Conservation (phyloP, 2,113 vertebrate genomes). For the Deroptyus accipitrinus region DNA sequence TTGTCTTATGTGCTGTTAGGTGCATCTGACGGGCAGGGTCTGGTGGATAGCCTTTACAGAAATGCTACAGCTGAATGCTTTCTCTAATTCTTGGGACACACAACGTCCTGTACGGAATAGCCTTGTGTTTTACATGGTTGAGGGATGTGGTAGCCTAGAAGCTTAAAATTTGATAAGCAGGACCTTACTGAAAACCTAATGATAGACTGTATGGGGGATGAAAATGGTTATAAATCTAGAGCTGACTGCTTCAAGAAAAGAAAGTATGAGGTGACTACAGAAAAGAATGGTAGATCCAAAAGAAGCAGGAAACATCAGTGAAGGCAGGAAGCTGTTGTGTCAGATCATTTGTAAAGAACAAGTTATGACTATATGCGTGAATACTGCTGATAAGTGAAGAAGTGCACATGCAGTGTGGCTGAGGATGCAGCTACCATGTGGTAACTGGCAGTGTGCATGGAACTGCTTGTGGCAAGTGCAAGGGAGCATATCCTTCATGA, state of each 20-base stretch:
- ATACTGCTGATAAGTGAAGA: neutral
- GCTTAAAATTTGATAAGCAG: neutral
- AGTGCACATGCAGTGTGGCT: neutral
- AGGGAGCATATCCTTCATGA: neutral
- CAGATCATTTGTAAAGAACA: neutral
- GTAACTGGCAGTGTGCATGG: neutral
- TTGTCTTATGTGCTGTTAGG: neutral
- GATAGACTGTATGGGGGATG: neutral
- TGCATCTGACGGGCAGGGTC: neutral
- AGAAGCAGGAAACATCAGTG: neutral
- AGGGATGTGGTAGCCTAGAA: neutral
- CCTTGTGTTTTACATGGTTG: neutral
- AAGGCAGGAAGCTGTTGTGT: neutral
- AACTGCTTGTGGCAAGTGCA: neutral
- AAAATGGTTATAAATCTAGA: neutral
- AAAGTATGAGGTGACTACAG: neutral
- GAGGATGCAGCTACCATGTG: neutral
- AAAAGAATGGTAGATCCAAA: neutral
- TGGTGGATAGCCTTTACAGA: neutral
- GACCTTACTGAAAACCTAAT: neutral
- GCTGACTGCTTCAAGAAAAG: neutral
- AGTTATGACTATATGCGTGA: neutral
- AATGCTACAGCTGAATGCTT: neutral
- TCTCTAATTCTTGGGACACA: neutral
- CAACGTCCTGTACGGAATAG: neutral